Conservation (phyloP, 2,113 vertebrate species). For the Tympanuchus pallidicinctus region DNA sequence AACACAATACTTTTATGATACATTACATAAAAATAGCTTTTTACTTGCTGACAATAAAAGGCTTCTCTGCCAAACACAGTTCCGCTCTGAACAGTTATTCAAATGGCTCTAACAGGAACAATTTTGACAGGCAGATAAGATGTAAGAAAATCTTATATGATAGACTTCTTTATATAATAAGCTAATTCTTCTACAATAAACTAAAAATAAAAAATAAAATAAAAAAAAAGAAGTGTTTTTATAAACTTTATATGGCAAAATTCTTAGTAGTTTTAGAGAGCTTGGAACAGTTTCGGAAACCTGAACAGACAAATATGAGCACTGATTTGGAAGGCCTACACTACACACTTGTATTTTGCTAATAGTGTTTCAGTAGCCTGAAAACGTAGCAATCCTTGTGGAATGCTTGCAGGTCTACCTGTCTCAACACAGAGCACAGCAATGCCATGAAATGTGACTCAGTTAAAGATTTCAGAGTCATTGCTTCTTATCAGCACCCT, state of each 20-base stretch:
- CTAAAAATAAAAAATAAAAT: not conserved
- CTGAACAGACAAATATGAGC: not conserved
- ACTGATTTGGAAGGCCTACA: not conserved
- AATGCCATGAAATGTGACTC: not conserved
- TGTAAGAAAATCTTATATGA: not conserved
- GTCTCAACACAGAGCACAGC: not conserved
- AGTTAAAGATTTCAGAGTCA: not conserved
- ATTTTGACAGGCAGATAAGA: not conserved
- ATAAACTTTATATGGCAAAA: not conserved
- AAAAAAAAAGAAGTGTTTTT: not conserved
- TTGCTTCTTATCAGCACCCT: not conserved
- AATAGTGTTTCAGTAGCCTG: not conserved
- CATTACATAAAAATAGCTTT: not conserved
- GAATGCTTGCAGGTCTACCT: not conserved
- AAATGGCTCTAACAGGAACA: not conserved
- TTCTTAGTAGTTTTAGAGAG: not conserved
- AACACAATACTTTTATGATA: not conserved
- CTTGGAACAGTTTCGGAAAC: not conserved
- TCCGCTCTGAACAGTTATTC: not conserved
- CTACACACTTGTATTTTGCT: not conserved
- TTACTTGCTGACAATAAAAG: not conserved
- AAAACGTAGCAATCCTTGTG: not conserved
- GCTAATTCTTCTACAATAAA: not conserved
- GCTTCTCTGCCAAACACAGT: not conserved
- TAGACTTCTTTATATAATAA: not conserved